A percentile compares a stretch with the other conserved stretches of the same genome.
phyloP scores from a whole-genome alignment of 2,888 invertebrate genomes.

The Pediacus dermestoides region DNA sequence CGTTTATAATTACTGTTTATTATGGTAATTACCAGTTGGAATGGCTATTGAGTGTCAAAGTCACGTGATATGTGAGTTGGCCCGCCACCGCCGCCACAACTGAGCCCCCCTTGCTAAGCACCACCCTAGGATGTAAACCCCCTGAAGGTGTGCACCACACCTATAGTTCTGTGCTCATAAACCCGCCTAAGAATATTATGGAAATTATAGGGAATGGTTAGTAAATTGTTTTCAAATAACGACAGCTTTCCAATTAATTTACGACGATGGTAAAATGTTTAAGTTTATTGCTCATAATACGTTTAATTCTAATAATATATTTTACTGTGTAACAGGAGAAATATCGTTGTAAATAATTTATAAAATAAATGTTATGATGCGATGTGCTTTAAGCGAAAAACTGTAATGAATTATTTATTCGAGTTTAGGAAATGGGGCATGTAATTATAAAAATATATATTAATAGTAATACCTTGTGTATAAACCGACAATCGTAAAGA shows the following conservation, averaged over 20 bases:
- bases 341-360: too few relatives aligned
- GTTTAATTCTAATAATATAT: too few relatives aligned
- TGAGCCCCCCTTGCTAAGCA: too few relatives aligned
- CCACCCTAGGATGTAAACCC: too few relatives aligned
- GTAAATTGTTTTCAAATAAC: conserved; percentile 33
- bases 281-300: conserved; percentile 25
- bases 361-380: too few relatives aligned
- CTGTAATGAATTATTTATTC: too few relatives aligned
- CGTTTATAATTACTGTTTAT: conserved; percentile 49
- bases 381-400: too few relatives aligned
- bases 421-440: too few relatives aligned
- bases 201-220: conserved; percentile 27
- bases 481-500: too few relatives aligned
- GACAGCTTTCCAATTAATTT: conserved; percentile 30
- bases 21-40: conserved; percentile 44
- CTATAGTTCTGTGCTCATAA: neutral
- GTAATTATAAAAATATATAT: too few relatives aligned
- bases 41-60: conserved; percentile 43
- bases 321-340: too few relatives aligned
- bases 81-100: conserved; percentile 13
- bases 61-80: conserved; percentile 40
- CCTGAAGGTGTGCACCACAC: conserved; percentile 1
- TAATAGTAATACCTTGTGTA: too few relatives aligned
- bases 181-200: conserved; percentile 29
- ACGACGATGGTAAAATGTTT: conserved; percentile 32